A percentile compares a stretch with the other conserved stretches of the same genome.
Evolutionary conservation across 2,113 vertebrate genomes (phyloP).

Genomic region (Ivindomyrus marchei): DNA sequence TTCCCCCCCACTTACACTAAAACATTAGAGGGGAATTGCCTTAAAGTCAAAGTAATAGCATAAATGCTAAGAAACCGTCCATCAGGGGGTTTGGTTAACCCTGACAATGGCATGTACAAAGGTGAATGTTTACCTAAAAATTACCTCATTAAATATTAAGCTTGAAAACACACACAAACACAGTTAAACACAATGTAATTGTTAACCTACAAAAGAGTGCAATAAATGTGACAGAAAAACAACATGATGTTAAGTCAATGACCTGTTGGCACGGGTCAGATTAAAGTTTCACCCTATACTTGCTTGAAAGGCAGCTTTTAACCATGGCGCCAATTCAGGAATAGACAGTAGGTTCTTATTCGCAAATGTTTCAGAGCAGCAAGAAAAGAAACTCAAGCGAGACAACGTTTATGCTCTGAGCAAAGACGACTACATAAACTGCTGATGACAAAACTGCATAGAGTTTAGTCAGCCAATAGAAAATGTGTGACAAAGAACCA

Average conservation of each 20-base stretch:
- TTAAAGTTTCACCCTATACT: not conserved
- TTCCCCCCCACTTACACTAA: not conserved
- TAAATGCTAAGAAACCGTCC: not conserved
- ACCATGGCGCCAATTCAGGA: not conserved
- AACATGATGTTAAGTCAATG: slow-evolving; percentile 1
- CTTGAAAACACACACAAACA: not conserved
- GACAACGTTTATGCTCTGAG: not conserved
- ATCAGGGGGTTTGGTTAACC: not conserved
- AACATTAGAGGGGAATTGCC: not conserved
- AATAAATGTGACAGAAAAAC: slow-evolving; percentile 5
- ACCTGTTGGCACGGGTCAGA: slow-evolving; percentile 6
- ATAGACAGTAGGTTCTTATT: not conserved
- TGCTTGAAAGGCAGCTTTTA: not conserved
- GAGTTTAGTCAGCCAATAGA: not conserved
- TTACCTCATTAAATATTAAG: not conserved
- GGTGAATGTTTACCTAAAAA: slow-evolving; percentile 16
- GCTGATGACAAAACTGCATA: not conserved
- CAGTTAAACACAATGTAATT: not conserved
- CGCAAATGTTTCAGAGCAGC: not conserved
- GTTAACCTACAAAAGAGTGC: slow-evolving; percentile 1
- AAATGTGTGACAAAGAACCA: not conserved
- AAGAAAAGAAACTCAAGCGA: not conserved
- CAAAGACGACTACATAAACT: not conserved
- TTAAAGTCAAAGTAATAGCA: not conserved
- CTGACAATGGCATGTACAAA: not conserved